phyloP scores from a whole-genome alignment of 2,888 invertebrate species.

The Napeogenes sylphis region DNA sequence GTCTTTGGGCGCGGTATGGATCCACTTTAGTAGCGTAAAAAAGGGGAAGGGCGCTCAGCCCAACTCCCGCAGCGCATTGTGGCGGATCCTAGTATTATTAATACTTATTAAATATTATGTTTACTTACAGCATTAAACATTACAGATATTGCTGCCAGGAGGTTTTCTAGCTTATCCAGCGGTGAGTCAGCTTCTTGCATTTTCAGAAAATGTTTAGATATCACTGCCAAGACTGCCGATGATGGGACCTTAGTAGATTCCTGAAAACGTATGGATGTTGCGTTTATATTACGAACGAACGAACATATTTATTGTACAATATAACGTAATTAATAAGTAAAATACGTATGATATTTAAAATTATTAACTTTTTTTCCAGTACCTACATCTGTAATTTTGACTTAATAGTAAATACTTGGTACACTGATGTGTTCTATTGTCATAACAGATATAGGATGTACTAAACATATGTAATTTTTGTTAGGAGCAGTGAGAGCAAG shows the following conservation, averaged over 20 bases:
- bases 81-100: too few species aligned
- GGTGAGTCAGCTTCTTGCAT: constrained; percentile 96
- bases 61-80: too few species aligned
- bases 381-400: not conserved
- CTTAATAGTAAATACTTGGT: not conserved
- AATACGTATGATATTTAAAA: not conserved
- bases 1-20: too few species aligned
- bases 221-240: constrained; percentile 84
- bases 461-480: too few species aligned
- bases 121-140: constrained; percentile 88
- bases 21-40: too few species aligned
- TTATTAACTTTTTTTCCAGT: too few species aligned
- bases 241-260: constrained; percentile 87
- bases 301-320: too few species aligned
- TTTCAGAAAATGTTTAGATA: constrained; percentile 86
- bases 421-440: not conserved
- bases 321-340: not conserved
- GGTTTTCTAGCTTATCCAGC: constrained; percentile 93
- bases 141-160: constrained; percentile 91
- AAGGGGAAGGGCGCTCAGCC: too few species aligned
- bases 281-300: too few species aligned
- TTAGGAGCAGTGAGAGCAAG: too few species aligned
- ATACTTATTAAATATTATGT: not conserved
- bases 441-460: too few species aligned
- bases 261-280: constrained; percentile 41